These are phyloP conservation scores for Bradysia coprophila DNA, from an alignment of 1,140 invertebrate species.

Conservation along the genomic window DNA sequence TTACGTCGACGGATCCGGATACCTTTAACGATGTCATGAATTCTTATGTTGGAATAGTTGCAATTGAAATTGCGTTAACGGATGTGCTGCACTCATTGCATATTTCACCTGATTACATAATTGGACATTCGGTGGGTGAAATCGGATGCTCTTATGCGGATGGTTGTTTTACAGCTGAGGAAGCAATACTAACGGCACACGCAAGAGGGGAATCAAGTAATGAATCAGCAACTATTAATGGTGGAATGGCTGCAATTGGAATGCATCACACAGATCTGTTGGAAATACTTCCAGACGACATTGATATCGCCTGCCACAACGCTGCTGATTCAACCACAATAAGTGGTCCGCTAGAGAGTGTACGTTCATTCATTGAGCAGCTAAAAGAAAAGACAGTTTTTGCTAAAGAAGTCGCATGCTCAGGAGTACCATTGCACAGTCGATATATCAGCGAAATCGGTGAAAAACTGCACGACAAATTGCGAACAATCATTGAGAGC, in stretches of 20 bases:
- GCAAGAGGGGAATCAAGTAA: conserved; percentile 70
- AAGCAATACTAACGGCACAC: conserved; percentile 82
- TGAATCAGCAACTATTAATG: conserved; percentile 52
- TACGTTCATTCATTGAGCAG: conserved; percentile 15
- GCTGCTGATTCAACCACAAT: conserved; percentile 79
- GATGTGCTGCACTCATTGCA: conserved; percentile 60
- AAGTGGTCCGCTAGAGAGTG: conserved; percentile 53
- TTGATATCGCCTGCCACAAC: conserved; percentile 90
- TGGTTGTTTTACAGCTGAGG: conserved; percentile 78
- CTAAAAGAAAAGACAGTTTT: conserved; percentile 58
- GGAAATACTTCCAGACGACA: conserved; percentile 47
- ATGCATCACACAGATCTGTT: conserved; percentile 26
- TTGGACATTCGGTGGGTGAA: conserved; percentile 92
- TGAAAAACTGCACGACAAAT: conserved; percentile 49
- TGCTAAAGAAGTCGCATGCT: conserved; percentile 74
- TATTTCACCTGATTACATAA: conserved; percentile 76
- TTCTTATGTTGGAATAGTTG: conserved; percentile 84
- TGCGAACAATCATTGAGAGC: conserved; percentile 62
- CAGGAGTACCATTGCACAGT: conserved; percentile 87
- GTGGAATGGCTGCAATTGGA: conserved; percentile 25
- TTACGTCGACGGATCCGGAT: conserved; percentile 53
- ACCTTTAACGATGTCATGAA: conserved; percentile 69
- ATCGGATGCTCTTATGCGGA: conserved; percentile 92
- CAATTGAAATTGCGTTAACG: conserved; percentile 84
- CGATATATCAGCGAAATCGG: conserved; percentile 75